These are phyloP conservation scores for Crocallis elinguaria DNA, from an alignment of 2,888 invertebrate genomes.

Conservation along the genomic window DNA sequence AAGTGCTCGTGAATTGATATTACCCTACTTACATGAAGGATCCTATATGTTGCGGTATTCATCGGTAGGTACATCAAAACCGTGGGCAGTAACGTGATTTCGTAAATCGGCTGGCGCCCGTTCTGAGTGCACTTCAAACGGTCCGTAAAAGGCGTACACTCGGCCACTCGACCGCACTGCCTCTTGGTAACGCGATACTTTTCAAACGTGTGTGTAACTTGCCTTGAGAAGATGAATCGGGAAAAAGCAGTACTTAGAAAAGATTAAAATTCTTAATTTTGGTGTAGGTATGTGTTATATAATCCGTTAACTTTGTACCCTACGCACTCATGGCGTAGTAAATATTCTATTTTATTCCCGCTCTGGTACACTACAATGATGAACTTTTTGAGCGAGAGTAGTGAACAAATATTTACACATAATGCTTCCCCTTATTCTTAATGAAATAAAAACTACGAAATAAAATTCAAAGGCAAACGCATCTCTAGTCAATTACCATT, in stretches of 20 bases:
- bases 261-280: no score
- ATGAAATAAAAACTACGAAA: no score
- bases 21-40: neutral
- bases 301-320: no score
- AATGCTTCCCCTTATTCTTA: no score
- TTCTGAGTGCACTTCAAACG: slow-evolving; percentile 75
- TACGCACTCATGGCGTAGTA: no score
- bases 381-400: no score
- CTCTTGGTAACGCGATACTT: slow-evolving; percentile 58
- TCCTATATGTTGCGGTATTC: neutral
- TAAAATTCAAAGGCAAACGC: no score
- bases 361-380: no score
- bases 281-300: no score
- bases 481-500: no score
- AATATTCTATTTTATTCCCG: no score
- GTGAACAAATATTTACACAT: no score
- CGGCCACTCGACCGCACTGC: slow-evolving; percentile 52
- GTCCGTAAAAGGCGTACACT: slow-evolving; percentile 62
- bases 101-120: slow-evolving; percentile 72
- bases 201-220: slow-evolving; percentile 11
- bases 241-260: neutral
- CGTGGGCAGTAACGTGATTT: slow-evolving; percentile 70
- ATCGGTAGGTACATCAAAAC: slow-evolving; percentile 5
- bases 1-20: neutral
- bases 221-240: slow-evolving; percentile 5